phyloP scores from a whole-genome alignment of 1,140 invertebrate species.

The Adelges cooleyi region DNA sequence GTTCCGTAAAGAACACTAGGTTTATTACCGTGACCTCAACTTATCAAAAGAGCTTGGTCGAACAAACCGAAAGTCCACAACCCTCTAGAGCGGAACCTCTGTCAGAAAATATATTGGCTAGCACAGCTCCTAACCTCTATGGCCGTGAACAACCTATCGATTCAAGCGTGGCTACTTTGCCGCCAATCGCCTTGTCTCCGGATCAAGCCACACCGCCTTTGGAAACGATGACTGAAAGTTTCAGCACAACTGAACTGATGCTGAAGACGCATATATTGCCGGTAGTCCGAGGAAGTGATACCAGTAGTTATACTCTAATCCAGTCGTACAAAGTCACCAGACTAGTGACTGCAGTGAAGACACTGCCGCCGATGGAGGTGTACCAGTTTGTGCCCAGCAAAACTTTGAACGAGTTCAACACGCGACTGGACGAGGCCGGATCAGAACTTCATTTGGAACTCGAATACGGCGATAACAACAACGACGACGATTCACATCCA shows the following conservation, averaged over 20 bases:
- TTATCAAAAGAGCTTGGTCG: conserved; percentile 54
- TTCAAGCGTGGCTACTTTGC: conserved; percentile 67
- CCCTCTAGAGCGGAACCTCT: conserved; percentile 52
- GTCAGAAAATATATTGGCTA: conserved; percentile 73
- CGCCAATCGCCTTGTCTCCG: conserved; percentile 59
- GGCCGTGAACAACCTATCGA: conserved; percentile 69
- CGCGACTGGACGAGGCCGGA: conserved; percentile 71
- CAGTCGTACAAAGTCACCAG: conserved; percentile 79
- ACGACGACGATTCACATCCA: conserved; percentile 48
- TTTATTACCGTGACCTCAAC: conserved; percentile 75
- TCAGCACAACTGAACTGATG: conserved; percentile 75
- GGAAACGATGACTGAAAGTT: conserved; percentile 79
- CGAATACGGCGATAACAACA: conserved; percentile 69
- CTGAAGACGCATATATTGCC: conserved; percentile 77
- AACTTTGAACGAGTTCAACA: conserved; percentile 78
- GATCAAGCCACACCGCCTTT: conserved; percentile 65
- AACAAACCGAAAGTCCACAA: conserved; percentile 45
- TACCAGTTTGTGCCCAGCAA: conserved; percentile 78
- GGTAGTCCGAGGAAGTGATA: conserved; percentile 58
- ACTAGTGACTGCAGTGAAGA: conserved; percentile 75
- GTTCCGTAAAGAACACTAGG: conserved; percentile 71
- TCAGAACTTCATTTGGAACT: conserved; percentile 72
- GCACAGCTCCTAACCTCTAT: conserved; percentile 56
- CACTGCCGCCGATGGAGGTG: conserved; percentile 69
- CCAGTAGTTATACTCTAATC: conserved; percentile 62